These are phyloP conservation scores for Muscina levida DNA, from an alignment of 2,888 invertebrate species.

Conservation along the genomic window DNA sequence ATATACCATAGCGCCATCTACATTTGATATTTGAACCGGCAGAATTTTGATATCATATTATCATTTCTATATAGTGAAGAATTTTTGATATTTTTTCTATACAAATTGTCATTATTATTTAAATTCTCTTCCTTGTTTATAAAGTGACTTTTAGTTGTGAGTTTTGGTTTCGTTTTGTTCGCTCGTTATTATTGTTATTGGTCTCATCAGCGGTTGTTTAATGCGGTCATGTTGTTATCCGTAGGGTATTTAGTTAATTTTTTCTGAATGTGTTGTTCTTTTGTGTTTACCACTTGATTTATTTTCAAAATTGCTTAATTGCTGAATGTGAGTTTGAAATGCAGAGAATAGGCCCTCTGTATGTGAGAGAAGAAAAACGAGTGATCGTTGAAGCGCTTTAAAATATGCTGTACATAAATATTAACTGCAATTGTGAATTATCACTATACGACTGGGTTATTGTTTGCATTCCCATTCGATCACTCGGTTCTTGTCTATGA, in stretches of 20 bases:
- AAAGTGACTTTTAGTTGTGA: slow-evolving; percentile 17
- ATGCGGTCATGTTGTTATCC: slow-evolving; percentile 63
- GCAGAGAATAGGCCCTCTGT: slow-evolving; percentile 30
- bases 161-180: slow-evolving; percentile 51
- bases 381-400: slow-evolving; percentile 19
- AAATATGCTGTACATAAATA: slow-evolving; percentile 6
- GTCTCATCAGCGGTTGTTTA: slow-evolving; percentile 68
- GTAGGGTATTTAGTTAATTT: slow-evolving; percentile 50
- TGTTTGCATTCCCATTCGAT: too few relatives aligned
- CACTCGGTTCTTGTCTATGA: neutral
- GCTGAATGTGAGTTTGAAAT: neutral
- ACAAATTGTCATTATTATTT: slow-evolving; percentile 34
- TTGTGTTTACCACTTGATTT: slow-evolving; percentile 56
- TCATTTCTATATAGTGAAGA: neutral
- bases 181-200: slow-evolving; percentile 66
- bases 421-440: slow-evolving; percentile 13
- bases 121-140: slow-evolving; percentile 27
- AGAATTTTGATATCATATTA: neutral
- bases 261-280: slow-evolving; percentile 34
- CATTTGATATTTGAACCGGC: slow-evolving; percentile 5
- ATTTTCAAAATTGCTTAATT: slow-evolving; percentile 7
- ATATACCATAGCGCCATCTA: slow-evolving; percentile 41
- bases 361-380: slow-evolving; percentile 7
- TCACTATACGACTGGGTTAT: too few relatives aligned
- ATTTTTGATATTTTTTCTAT: neutral